Evolutionary conservation across 2,797 vertebrate species (phyloP), one percentile per base, ranked within the genome.

Genomic region (Hydrocynus forskahlii): DNA sequence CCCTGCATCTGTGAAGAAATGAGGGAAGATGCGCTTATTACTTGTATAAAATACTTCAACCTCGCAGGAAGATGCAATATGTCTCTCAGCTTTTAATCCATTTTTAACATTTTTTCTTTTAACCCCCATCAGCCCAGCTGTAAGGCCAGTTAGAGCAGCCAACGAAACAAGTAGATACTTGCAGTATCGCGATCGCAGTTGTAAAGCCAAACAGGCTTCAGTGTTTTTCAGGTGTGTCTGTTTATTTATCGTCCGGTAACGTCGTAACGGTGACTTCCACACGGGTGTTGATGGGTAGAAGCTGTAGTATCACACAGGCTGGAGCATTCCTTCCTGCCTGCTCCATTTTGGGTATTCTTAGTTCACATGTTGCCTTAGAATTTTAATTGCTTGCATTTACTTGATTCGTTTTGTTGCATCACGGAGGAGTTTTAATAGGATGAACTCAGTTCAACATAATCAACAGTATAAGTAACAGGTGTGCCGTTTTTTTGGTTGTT

Each of bases 361-460:
- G 92, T 93, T 94, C 94, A 95, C 94, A 91, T 91, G 92, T 92
- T 94, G 94, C 94, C 93, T 95, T 95, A 92, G 91, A 87, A 89
- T 88, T 78, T 92, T 87, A 84, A 85, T 85, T 63, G 91, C 90
- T 92, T 93, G 92, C 89, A 90, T 93, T 91, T 89, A 90, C 88
- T 92, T 83, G 81, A 86, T 76, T 83, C 90, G 87, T 90, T 91
- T 82, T 89, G 88, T 88, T 87, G 88, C 90, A 84, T 88, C 80
- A 67, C n/a, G 78, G 72, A 87, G 79, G 75, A 45, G 78, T 81
- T 82, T 66, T 55, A 19, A 48, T 55, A 67, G 29, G 12, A 59
- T 25, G 19, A 16, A 45, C 73, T 85, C 67, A 35, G 78, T 88
- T 86, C 86, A 82, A 80, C 81, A 85, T 84, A 75, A 81, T 74